These are phyloP conservation scores for Helicolenus hilgendorfi DNA, from an alignment of 2,797 vertebrate species.

Conservation along the genomic window DNA sequence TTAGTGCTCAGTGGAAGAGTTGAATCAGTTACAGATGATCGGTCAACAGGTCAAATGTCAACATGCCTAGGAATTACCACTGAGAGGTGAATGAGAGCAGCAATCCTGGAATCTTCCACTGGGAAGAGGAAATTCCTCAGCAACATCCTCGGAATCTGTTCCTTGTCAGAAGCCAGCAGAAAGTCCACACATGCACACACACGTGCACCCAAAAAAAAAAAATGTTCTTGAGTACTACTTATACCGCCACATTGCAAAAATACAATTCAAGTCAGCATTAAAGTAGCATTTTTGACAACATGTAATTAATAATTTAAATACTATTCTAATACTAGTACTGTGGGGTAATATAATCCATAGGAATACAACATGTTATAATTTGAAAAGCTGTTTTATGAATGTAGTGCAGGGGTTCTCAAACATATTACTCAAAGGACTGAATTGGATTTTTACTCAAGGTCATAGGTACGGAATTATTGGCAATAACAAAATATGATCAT, in stretches of 20 bases:
- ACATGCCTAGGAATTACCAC: conserved; percentile 23
- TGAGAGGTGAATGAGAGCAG: conserved; percentile 11
- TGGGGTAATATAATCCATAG: background rate
- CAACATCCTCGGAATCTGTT: conserved; percentile 20
- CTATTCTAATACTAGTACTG: background rate
- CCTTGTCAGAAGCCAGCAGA: conserved; percentile 30
- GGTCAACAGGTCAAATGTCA: conserved; percentile 38
- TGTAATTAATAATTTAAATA: background rate
- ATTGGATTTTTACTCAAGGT: no score
- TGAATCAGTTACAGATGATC: background rate
- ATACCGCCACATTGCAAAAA: background rate
- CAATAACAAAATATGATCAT: no score
- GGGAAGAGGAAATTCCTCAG: conserved; percentile 8
- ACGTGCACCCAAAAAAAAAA: background rate
- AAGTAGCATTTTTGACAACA: background rate
- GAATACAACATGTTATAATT: background rate
- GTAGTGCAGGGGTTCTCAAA: no score
- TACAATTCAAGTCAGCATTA: background rate
- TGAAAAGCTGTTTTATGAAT: no score
- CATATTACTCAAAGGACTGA: no score
- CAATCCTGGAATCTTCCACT: conserved; percentile 35
- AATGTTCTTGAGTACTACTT: background rate
- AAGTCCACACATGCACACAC: conserved; percentile 1
- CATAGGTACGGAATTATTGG: no score
- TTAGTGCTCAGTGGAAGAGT: background rate